Evolutionary conservation across 2,888 invertebrate genomes (phyloP).

Genomic region (Scotopteryx bipunctaria): DNA sequence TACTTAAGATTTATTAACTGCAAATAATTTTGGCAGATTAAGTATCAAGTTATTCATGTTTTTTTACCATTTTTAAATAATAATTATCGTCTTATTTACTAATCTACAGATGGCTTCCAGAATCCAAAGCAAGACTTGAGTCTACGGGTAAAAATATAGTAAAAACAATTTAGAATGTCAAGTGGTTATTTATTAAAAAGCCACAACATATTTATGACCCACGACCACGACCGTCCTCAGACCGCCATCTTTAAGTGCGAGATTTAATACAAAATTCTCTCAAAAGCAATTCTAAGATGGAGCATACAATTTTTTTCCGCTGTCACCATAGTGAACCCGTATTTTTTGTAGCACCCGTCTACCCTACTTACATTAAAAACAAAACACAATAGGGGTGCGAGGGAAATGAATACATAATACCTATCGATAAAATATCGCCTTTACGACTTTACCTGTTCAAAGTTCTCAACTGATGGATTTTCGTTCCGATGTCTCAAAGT

Average conservation of each 20-base stretch:
- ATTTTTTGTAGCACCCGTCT: constrained; percentile 74
- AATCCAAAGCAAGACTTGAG: constrained; percentile 9
- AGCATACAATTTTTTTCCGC: constrained; percentile 65
- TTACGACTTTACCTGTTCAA: constrained; percentile 9
- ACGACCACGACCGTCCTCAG: constrained; percentile 55
- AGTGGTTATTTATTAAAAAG: constrained; percentile 62
- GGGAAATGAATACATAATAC: constrained; percentile 2
- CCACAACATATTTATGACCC: constrained; percentile 61
- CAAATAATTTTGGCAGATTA: too few relatives aligned
- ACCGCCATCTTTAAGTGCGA: constrained; percentile 58
- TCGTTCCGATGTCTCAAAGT: too few relatives aligned
- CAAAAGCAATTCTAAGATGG: constrained; percentile 62
- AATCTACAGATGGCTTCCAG: background rate
- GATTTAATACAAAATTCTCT: constrained; percentile 69
- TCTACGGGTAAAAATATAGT: constrained; percentile 44
- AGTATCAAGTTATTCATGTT: too few relatives aligned
- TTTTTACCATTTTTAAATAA: too few relatives aligned
- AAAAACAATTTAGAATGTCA: constrained; percentile 54
- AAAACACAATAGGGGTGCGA: constrained; percentile 55
- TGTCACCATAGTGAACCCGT: constrained; percentile 65
- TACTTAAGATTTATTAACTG: too few relatives aligned
- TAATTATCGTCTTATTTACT: too few relatives aligned
- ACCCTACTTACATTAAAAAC: constrained; percentile 69
- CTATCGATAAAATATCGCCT: constrained; percentile 22
- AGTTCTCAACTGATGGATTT: background rate